These are phyloP conservation scores for Microctenopoma lineatum DNA, from an alignment of 2,797 vertebrate genomes.

Conservation along the genomic window DNA sequence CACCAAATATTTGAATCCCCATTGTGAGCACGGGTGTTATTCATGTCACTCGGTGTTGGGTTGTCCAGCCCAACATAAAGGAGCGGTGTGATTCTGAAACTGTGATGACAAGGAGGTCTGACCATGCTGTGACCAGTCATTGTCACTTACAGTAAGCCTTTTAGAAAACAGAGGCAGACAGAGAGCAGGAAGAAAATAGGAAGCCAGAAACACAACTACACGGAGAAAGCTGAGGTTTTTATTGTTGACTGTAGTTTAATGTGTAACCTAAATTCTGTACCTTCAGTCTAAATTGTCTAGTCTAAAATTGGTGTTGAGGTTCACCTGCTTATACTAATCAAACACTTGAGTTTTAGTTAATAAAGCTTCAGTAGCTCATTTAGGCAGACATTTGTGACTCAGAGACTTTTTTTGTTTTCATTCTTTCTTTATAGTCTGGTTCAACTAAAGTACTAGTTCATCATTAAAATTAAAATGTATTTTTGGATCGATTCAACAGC, in stretches of 20 bases:
- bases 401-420: neutral
- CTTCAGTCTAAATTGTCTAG: neutral
- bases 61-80: neutral
- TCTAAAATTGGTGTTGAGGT: neutral
- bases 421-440: constrained; percentile 17
- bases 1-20: too few species aligned
- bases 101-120: neutral
- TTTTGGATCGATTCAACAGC: constrained; percentile 32
- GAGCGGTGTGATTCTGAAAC: neutral
- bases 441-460: constrained; percentile 37
- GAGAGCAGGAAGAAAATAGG: neutral
- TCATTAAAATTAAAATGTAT: constrained; percentile 46
- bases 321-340: neutral
- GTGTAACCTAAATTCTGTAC: neutral
- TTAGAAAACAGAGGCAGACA: neutral
- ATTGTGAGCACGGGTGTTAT: too few species aligned
- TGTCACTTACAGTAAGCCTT: constrained; percentile 25
- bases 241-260: neutral
- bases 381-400: neutral
- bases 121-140: constrained; percentile 18
- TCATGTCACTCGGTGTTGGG: too few species aligned
- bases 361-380: neutral
- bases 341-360: neutral
- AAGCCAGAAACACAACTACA: neutral
- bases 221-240: neutral